Conservation (phyloP, 2,113 vertebrate species). For the Balaeniceps rex region DNA sequence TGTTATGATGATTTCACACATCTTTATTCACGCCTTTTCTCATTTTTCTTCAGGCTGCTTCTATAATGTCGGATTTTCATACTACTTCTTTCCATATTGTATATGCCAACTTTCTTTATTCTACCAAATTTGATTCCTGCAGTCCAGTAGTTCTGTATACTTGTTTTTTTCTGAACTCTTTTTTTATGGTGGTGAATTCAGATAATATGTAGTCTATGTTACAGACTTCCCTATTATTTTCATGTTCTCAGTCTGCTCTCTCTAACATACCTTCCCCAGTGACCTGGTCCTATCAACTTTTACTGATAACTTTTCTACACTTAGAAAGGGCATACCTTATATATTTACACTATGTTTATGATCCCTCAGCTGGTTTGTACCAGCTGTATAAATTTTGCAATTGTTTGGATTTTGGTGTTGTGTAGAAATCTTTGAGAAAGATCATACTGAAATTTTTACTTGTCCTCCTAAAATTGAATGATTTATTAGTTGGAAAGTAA, state of each 20-base stretch:
- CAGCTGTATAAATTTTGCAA: not conserved
- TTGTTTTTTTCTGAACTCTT: not conserved
- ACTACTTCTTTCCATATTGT: not conserved
- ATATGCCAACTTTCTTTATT: not conserved
- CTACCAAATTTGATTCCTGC: not conserved
- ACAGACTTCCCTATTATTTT: not conserved
- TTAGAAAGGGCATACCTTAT: not conserved
- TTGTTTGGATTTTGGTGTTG: not conserved
- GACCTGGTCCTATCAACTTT: not conserved
- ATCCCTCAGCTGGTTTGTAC: not conserved
- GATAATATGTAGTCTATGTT: not conserved
- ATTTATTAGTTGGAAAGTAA: not conserved
- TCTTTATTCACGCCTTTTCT: not conserved
- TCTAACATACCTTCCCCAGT: not conserved
- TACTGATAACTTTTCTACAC: not conserved
- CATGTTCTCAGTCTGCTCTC: not conserved
- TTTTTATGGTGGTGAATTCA: not conserved
- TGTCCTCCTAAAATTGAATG: not conserved
- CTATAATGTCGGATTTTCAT: not conserved
- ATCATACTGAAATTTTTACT: not conserved
- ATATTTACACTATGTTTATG: not conserved
- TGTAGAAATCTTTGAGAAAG: not conserved
- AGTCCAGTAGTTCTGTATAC: not conserved
- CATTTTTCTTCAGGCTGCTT: constrained; percentile 1
- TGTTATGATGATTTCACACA: not conserved